phyloP scores from a whole-genome alignment of 53 echinoderm and acorn worm species.

The Apostichopus leukothele region DNA sequence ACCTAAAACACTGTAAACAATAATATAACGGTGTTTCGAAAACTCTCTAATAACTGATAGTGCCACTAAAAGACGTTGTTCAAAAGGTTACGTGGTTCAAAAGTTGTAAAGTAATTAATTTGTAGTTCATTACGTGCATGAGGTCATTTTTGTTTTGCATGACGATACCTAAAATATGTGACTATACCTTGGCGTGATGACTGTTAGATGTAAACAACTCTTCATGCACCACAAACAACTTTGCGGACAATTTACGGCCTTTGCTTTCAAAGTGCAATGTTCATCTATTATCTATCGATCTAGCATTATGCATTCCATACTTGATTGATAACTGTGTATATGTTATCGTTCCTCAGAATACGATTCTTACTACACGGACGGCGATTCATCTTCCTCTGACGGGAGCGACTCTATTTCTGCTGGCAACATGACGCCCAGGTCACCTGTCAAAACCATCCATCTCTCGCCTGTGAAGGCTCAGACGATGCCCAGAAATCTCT shows the following conservation, averaged over 20 bases:
- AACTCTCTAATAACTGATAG: too few species aligned
- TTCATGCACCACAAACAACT: background rate
- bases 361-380: slow-evolving; percentile 91
- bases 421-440: slow-evolving; percentile 52
- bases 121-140: too few species aligned
- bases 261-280: background rate
- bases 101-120: too few species aligned
- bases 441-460: slow-evolving; percentile 58
- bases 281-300: background rate
- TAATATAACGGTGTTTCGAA: too few species aligned
- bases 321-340: background rate
- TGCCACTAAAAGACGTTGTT: too few species aligned
- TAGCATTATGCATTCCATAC: background rate
- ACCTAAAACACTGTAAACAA: too few species aligned
- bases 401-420: slow-evolving; percentile 57
- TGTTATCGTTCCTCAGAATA: slow-evolving; percentile 51
- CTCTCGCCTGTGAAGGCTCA: slow-evolving; percentile 44
- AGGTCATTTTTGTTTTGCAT: background rate
- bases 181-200: background rate
- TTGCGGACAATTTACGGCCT: background rate
- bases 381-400: slow-evolving; percentile 81
- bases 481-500: slow-evolving; percentile 55
- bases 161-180: background rate
- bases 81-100: too few species aligned
- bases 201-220: background rate